Base-by-base conservation (phyloP, 2,113 vertebrate species). In the Epinephelus lanceolatus region DNA sequence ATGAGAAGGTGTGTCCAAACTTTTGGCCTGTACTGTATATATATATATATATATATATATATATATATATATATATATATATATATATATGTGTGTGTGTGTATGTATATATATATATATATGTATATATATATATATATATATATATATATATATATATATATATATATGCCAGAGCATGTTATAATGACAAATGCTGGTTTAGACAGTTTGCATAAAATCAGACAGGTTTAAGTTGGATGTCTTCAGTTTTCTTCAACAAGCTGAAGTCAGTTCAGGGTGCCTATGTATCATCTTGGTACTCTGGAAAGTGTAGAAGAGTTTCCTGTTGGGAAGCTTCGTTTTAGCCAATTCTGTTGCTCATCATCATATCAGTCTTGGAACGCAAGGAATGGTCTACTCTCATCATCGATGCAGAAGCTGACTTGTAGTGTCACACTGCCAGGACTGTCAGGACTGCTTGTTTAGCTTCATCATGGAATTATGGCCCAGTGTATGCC, bases 381-480 rank as follows among this genome's bases (percentile, higher is more conserved):
- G 74, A 88, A 85, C 57, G 67, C 30, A 33, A 74, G 67, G 66
- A 87, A 88, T 83, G 76, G 3, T 57, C 19, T 42, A 3, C 51
- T 84, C 71, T 86, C 68, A 42, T 21, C 9, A 49, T 13, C 11
- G 68, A 42, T 62, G 66, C 80, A 55, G 62, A 62, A 72, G 56
- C 53, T 14, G 47, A 61, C 68, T 77, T 65, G 51, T 85, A 68
- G 23, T 84, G 75, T 76, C 47, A 18, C 6, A 45, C 33, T 30
- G 11, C 71, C 67, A 75, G 84, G 77, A 83, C 84, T 30, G 11
- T 73, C 67, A 75, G 84, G 77, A 83, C 84, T 76, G 80, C 80
- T 80, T 80, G 79, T 86, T 77, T 76, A 79, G 59, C 73, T 71
- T 84, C 89, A 82, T 86, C 83, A 60, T 74, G 51, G 68, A 92